Percentiles rank a stretch among this genome's conserved stretches.
Evolutionary conservation across 2,888 invertebrate species (phyloP).

Genomic region (Chydorus sphaericus): DNA sequence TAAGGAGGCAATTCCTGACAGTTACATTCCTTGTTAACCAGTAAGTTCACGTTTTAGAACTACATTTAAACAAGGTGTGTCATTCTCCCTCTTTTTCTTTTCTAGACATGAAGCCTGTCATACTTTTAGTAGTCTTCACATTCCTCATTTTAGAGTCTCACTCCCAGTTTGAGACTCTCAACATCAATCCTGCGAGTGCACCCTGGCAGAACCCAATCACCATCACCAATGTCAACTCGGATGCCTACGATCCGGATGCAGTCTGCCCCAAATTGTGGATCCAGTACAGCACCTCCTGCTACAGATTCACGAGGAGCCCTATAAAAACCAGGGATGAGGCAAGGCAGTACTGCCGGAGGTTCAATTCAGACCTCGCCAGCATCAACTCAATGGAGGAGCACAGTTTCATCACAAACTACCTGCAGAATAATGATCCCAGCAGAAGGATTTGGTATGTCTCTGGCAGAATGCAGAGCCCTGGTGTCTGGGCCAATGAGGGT

Average conservation of each 20-base stretch:
- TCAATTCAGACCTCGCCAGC: constrained; percentile 55
- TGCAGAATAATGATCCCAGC: constrained; percentile 70
- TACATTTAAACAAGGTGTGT: too few relatives aligned
- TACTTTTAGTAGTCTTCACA: background rate
- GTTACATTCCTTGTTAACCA: too few relatives aligned
- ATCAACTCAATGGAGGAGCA: constrained; percentile 74
- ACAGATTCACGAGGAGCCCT: constrained; percentile 78
- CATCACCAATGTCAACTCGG: background rate
- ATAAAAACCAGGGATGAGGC: constrained; percentile 64
- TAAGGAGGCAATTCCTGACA: too few relatives aligned
- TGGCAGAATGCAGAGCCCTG: constrained; percentile 53
- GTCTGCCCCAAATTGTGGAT: constrained; percentile 75
- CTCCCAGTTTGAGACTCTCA: background rate
- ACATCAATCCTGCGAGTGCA: background rate
- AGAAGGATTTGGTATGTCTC: constrained; percentile 77
- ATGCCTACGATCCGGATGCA: constrained; percentile 10
- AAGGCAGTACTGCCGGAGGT: constrained; percentile 52
- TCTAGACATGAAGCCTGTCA: constrained; percentile 1
- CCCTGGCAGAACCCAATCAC: too few relatives aligned
- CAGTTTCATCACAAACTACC: constrained; percentile 63
- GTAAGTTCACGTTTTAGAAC: too few relatives aligned
- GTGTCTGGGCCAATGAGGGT: constrained; percentile 65
- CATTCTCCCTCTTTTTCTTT: too few relatives aligned
- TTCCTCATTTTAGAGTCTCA: background rate
- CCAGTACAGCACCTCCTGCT: constrained; percentile 65